Evolutionary conservation across 92 coral and sea anemone genomes (phyloP), one percentile per base, ranked within the genome.

Genomic region (Zoanthus solanderi): DNA sequence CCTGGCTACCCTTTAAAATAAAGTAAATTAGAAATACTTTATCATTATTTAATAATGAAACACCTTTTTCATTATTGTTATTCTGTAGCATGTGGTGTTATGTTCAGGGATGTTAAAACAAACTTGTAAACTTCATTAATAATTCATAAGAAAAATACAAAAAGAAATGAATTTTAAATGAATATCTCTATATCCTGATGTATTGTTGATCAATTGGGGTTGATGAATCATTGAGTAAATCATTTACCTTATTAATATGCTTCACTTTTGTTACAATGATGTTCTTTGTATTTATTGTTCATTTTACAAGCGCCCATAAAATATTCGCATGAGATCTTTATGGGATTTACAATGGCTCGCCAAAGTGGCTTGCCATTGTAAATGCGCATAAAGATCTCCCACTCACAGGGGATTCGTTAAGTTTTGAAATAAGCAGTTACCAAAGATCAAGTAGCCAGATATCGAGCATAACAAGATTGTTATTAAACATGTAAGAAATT

Each of bases 21-120:
- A 81, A 60, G 86, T 63, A 81, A 81, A 60, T 81, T 68, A 68
- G 73, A 81, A 81, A 81, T 81, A 81, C 86, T 34, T 81, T 81
- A 60, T 61, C 44, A 81, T 50, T 30, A 63, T 31, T 60, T 60
- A 81, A 81, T 81, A 60, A 81, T 60, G 86, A 81, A 23, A 63
- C 69, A 52, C 66, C 32, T 78, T 52, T 78, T 78, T 78, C 83
- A 52, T 78, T 54, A 52, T 52, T 60, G 66, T 54, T 78, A 78
- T 78, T 78, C 83, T 78, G 83, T 78, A 78, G 83, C 83, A 78
- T 78, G 83, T 66, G 83, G 83, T 78, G 83, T 78, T 78, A 78
- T 78, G 83, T 78, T 78, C 83, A 78, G 79, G 79, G 79, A 75
- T 75, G 79, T 75, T 32, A 44, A 75, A 75, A 75, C 79, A 32